Base-by-base conservation (phyloP, 1,140 invertebrate species). In the Saccostrea echinata region DNA sequence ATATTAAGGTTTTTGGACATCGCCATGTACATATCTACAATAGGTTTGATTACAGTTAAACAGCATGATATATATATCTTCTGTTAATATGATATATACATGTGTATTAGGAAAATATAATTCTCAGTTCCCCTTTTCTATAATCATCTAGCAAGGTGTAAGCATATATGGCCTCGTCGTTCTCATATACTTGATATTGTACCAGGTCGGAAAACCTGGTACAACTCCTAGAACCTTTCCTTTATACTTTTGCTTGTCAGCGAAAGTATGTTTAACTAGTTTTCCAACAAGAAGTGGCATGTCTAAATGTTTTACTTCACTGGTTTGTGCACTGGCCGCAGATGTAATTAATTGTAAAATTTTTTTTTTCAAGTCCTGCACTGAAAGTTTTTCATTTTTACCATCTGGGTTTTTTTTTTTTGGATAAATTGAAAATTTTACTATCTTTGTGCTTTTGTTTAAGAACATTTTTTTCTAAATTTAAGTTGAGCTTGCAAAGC, bases 401-500 rank as follows among this genome's bases (percentile, higher is more conserved):
- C 84, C 84, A 57, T 64, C 30, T 30, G 84, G 4, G n/a, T n/a
- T n/a, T n/a, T 27, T 55, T 55, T 13, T 55, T 55, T 55, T 13
- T 55, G 6, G 86, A 84, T 27, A 90, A 53, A 30, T 87, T 88
- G 57, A 86, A 90, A 55, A 89, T 53, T 82, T 64, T 88, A 18
- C 35, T 86, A 30, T 90, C 81, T 84, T 68, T 21, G 53, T 55
- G 53, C 18, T 55, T 55, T 9, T 61, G 53, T 18, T 55, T 55
- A 3, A 55, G 12, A 2, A 55, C 53, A 55, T 55, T 55, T 13
- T 55, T 55, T 55, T 9, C 90, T 16, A 80, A 90, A 87, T 33
- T 83, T 76, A 1, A 90, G n/a, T 71, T 90, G 86, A 16, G 55
- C 21, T 55, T 90, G 18, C 3, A 88, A 68, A 53, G 87, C 88